These are phyloP conservation scores for Paramuricea clavata DNA, from an alignment of 92 coral and sea anemone species.

Conservation along the genomic window DNA sequence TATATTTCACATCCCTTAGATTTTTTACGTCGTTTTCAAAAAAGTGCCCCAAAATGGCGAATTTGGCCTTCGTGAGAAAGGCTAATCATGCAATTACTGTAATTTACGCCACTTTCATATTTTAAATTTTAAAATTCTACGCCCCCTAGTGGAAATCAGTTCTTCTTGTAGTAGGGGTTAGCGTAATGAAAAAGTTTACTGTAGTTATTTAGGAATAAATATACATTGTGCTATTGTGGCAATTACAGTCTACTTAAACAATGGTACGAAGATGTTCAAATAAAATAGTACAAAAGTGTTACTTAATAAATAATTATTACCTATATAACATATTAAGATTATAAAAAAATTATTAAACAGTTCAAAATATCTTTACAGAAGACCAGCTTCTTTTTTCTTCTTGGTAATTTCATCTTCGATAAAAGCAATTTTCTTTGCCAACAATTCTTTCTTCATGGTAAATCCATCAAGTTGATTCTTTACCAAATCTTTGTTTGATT, in stretches of 20 bases:
- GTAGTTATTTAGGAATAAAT: too few species aligned
- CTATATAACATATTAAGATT: background rate
- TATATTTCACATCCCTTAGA: too few species aligned
- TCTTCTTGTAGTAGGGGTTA: too few species aligned
- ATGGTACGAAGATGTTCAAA: background rate
- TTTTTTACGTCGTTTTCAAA: too few species aligned
- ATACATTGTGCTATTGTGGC: background rate
- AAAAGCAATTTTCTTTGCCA: conserved; percentile 78
- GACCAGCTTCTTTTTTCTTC: conserved; percentile 80
- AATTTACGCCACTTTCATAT: too few species aligned
- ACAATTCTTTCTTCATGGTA: conserved; percentile 81
- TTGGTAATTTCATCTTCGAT: conserved; percentile 87
- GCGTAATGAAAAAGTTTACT: too few species aligned
- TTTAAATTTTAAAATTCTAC: too few species aligned
- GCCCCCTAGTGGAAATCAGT: too few species aligned
- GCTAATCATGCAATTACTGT: too few species aligned
- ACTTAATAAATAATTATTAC: background rate
- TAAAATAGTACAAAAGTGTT: background rate
- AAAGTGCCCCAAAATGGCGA: too few species aligned
- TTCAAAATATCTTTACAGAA: conserved; percentile 9
- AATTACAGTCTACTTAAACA: background rate
- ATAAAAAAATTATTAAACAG: background rate
- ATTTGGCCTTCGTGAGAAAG: too few species aligned
- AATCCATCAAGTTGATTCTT: conserved; percentile 84
- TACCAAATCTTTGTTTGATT: conserved; percentile 67